phyloP scores from a whole-genome alignment of 2,888 invertebrate genomes.

The Agriotes lineatus region DNA sequence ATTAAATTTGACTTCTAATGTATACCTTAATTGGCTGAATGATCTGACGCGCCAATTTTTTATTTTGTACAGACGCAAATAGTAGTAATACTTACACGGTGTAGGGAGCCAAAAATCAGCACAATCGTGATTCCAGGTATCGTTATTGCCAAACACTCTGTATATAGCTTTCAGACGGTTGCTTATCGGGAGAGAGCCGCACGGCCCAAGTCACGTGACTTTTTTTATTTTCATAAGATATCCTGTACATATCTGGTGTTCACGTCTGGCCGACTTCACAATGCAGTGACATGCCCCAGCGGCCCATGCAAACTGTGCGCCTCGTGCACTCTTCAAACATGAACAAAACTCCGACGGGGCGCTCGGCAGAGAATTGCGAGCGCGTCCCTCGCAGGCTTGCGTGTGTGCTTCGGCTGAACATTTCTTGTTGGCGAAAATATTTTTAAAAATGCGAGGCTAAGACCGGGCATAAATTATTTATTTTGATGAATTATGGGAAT shows the following conservation, averaged over 20 bases:
- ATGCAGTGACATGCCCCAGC: conserved; percentile 50
- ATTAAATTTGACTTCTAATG: too few relatives aligned
- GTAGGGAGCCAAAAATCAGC: too few relatives aligned
- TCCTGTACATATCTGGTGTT: conserved; percentile 59
- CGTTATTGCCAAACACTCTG: conserved; percentile 19
- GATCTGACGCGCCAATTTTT: too few relatives aligned
- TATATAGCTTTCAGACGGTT: conserved; percentile 23
- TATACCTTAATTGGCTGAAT: too few relatives aligned
- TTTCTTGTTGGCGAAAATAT: conserved; percentile 55
- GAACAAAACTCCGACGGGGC: conserved; percentile 39
- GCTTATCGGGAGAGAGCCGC: conserved; percentile 34
- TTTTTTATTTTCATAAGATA: conserved; percentile 59
- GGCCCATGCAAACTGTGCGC: conserved; percentile 31
- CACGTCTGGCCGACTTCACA: conserved; percentile 60
- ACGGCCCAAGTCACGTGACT: conserved; percentile 55
- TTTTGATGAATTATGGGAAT: conserved; percentile 29
- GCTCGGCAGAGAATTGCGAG: conserved; percentile 50
- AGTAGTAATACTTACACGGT: too few relatives aligned
- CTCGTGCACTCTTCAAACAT: not conserved
- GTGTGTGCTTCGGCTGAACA: conserved; percentile 52
- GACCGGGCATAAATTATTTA: conserved; percentile 25
- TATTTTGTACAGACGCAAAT: too few relatives aligned
- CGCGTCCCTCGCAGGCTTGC: conserved; percentile 56
- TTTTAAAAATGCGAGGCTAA: conserved; percentile 45
- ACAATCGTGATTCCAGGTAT: too few relatives aligned